phyloP scores from a whole-genome alignment of 2,888 invertebrate species.

The Panorpa germanica region DNA sequence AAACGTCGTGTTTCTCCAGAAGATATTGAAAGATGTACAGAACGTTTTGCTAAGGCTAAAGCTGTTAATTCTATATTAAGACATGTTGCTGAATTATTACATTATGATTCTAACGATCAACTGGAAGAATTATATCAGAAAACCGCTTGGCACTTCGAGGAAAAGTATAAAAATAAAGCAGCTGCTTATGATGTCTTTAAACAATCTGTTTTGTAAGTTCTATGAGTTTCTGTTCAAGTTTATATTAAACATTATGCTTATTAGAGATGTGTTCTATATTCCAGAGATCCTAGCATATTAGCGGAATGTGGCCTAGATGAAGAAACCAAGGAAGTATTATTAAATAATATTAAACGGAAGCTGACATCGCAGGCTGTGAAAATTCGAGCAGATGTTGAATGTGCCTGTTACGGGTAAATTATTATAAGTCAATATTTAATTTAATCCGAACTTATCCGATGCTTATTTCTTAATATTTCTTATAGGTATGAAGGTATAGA shows the following conservation, averaged over 20 bases:
- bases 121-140: constrained; percentile 88
- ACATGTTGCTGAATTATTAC: constrained; percentile 89
- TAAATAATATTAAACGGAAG: constrained; percentile 89
- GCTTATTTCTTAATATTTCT: too few species aligned
- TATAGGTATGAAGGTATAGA: constrained; percentile 99
- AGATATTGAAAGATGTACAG: constrained; percentile 96
- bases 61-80: constrained; percentile 95
- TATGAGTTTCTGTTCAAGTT: constrained; percentile 5
- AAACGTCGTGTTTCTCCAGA: constrained; percentile 96
- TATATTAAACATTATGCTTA: constrained; percentile 6
- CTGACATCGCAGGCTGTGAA: constrained; percentile 95
- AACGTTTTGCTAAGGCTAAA: constrained; percentile 95
- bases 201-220: constrained; percentile 81
- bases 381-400: constrained; percentile 83
- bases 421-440: too few species aligned
- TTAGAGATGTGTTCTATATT: constrained; percentile 14
- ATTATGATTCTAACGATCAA: constrained; percentile 80
- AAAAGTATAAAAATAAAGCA: constrained; percentile 89
- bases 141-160: constrained; percentile 97
- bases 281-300: constrained; percentile 81
- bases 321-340: constrained; percentile 73
- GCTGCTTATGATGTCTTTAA: constrained; percentile 97
- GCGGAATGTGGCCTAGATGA: constrained; percentile 93
- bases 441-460: too few species aligned
- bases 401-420: constrained; percentile 85